Evolutionary conservation across 2,797 vertebrate genomes (phyloP).

Genomic region (Kryptolebias ocellatus): DNA sequence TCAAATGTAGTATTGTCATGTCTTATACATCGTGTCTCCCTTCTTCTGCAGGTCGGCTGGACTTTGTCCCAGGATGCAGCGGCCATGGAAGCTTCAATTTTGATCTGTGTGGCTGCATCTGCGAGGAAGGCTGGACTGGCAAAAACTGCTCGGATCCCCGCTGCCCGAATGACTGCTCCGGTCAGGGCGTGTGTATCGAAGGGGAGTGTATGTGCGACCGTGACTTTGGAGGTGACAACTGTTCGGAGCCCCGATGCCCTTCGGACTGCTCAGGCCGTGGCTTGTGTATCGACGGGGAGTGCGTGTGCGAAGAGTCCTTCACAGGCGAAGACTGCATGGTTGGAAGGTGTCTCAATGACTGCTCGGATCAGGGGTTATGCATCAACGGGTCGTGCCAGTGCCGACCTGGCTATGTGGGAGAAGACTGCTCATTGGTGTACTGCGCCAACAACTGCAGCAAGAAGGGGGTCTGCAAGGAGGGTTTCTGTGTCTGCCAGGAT

Average conservation of each 20-base stretch:
- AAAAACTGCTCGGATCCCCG: constrained; percentile 94
- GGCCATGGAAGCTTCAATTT: constrained; percentile 96
- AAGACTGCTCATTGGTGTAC: constrained; percentile 89
- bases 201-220: constrained; percentile 94
- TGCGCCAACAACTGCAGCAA: constrained; percentile 93
- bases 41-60: constrained; percentile 85
- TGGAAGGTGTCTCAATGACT: constrained; percentile 91
- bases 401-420: constrained; percentile 88
- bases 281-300: constrained; percentile 93
- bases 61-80: constrained; percentile 91
- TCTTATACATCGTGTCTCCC: neutral
- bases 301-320: constrained; percentile 93
- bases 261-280: constrained; percentile 91
- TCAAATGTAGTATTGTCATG: neutral
- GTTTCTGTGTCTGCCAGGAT: constrained; percentile 90
- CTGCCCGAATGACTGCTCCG: constrained; percentile 92
- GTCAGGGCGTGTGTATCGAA: constrained; percentile 90
- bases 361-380: constrained; percentile 90
- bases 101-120: constrained; percentile 93
- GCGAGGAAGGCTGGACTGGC: constrained; percentile 92
- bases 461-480: constrained; percentile 89
- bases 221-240: constrained; percentile 93
- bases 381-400: constrained; percentile 92
- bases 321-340: constrained; percentile 89
- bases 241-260: constrained; percentile 90